phyloP scores from a whole-genome alignment of 2,888 invertebrate species.

The Ctena decussata region DNA sequence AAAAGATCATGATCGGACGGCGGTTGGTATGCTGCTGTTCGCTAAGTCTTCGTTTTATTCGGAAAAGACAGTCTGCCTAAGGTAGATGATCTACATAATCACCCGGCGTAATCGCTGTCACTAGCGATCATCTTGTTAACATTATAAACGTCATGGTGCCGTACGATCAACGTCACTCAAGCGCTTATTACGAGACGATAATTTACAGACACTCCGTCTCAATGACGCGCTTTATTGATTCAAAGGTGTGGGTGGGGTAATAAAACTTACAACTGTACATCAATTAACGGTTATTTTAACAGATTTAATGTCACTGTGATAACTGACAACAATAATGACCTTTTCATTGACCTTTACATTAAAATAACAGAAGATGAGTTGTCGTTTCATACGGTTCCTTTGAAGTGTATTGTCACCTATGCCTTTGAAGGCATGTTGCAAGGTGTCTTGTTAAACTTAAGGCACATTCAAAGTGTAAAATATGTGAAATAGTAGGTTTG shows the following conservation, averaged over 20 bases:
- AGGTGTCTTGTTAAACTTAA: not conserved
- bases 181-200: constrained; percentile 14
- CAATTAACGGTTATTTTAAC: constrained; percentile 14
- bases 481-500: no score
- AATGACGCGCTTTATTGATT: constrained; percentile 12
- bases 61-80: no score
- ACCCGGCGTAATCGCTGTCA: constrained; percentile 47
- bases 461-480: no score
- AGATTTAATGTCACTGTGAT: constrained; percentile 8
- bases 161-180: constrained; percentile 23
- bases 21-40: no score
- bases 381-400: not conserved
- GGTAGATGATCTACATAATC: not conserved
- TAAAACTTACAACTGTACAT: constrained; percentile 18
- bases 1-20: no score
- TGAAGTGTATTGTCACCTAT: not conserved
- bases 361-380: not conserved
- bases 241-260: constrained; percentile 23
- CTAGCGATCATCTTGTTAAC: constrained; percentile 48
- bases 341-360: not conserved
- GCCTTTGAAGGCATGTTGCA: not conserved
- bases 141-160: constrained; percentile 41
- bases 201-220: constrained; percentile 14
- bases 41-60: no score
- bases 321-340: constrained; percentile 1